phyloP scores from a whole-genome alignment of 2,888 invertebrate genomes.

The Hydrotaea cyrtoneurina region DNA sequence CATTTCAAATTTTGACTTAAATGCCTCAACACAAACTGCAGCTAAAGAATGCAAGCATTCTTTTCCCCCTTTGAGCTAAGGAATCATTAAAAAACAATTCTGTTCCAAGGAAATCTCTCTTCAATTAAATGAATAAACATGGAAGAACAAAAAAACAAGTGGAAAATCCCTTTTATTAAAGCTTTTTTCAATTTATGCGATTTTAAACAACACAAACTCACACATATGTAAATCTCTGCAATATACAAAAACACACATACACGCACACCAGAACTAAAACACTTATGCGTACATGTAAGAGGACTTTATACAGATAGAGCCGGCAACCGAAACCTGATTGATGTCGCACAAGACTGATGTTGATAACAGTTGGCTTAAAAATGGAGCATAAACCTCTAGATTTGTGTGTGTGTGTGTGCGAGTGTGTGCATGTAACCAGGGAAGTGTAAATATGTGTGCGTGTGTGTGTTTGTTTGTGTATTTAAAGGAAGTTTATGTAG shows the following conservation, averaged over 20 bases:
- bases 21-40: no score
- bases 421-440: no score
- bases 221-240: background rate
- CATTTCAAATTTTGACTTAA: no score
- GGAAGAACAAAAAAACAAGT: background rate
- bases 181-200: slow-evolving; percentile 4
- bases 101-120: slow-evolving; percentile 9
- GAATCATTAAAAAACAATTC: slow-evolving; percentile 10
- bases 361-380: slow-evolving; percentile 38
- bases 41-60: no score
- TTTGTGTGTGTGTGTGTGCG: background rate
- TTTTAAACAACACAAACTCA: background rate
- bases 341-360: slow-evolving; percentile 46
- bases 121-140: slow-evolving; percentile 28
- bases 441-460: no score
- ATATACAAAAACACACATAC: background rate
- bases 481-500: slow-evolving; percentile 37
- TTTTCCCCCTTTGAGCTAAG: no score
- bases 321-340: slow-evolving; percentile 39
- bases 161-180: slow-evolving; percentile 11
- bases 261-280: background rate
- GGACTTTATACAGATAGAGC: background rate
- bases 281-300: background rate
- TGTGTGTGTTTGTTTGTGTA: background rate
- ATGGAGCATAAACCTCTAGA: background rate